Evolutionary conservation across 2,888 invertebrate species (phyloP).

Genomic region (Allacma fusca): DNA sequence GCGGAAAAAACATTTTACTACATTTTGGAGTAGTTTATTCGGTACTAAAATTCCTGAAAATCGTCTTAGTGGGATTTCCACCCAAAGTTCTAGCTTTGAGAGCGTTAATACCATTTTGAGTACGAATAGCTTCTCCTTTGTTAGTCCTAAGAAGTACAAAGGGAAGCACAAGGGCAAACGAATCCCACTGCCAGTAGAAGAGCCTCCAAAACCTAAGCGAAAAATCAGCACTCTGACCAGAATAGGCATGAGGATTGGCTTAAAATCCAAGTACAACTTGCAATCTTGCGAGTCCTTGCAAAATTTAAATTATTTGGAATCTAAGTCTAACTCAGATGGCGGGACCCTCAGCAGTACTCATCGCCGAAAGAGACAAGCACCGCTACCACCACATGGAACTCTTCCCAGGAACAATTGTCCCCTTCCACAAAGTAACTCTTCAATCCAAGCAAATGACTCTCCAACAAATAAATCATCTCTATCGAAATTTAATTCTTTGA

Average conservation of each 20-base stretch:
- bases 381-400: slow-evolving; percentile 18
- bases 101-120: slow-evolving; percentile 58
- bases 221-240: slow-evolving; percentile 52
- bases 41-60: slow-evolving; percentile 37
- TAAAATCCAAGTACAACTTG: slow-evolving; percentile 61
- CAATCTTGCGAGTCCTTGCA: slow-evolving; percentile 61
- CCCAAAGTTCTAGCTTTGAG: slow-evolving; percentile 51
- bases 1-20: slow-evolving; percentile 32
- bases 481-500: too few species aligned
- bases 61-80: slow-evolving; percentile 34
- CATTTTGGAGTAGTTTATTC: slow-evolving; percentile 41
- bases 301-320: slow-evolving; percentile 39
- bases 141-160: slow-evolving; percentile 52
- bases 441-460: too few species aligned
- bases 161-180: slow-evolving; percentile 56
- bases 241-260: slow-evolving; percentile 59
- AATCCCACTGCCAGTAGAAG: slow-evolving; percentile 53
- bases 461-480: too few species aligned
- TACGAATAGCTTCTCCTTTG: slow-evolving; percentile 58
- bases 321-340: neutral
- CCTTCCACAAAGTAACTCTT: neutral
- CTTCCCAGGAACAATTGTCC: neutral
- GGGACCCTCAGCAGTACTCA: slow-evolving; percentile 36
- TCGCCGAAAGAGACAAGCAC: slow-evolving; percentile 32
- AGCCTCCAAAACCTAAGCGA: slow-evolving; percentile 21